Evolutionary conservation across 2,113 vertebrate species (phyloP).

Genomic region (Chelonoidis abingdonii): DNA sequence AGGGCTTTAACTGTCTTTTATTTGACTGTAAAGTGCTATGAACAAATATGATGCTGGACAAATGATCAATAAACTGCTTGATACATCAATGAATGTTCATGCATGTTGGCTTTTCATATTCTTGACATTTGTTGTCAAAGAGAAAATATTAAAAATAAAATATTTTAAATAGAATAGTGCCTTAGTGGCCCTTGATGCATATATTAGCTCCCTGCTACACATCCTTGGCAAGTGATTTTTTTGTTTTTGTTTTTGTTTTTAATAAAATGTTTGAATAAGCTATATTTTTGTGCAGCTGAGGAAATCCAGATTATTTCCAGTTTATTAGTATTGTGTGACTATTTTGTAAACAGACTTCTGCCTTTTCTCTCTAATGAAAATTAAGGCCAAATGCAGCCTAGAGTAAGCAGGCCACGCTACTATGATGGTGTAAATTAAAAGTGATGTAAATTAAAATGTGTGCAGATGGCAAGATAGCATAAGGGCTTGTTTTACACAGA

Average conservation of each 20-base stretch:
- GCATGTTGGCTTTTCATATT: not conserved
- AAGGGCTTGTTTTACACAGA: not conserved
- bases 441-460: not conserved
- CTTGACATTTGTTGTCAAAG: conserved; percentile 20
- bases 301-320: conserved; percentile 43
- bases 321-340: not conserved
- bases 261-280: conserved; percentile 24
- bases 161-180: conserved; percentile 10
- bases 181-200: conserved; percentile 26
- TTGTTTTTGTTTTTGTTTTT: not conserved
- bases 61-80: conserved; percentile 28
- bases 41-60: not conserved
- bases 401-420: not conserved
- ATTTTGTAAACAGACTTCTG: not conserved
- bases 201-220: conserved; percentile 43
- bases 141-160: conserved; percentile 34
- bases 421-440: conserved; percentile 19
- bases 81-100: not conserved
- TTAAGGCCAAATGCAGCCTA: conserved; percentile 1
- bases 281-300: conserved; percentile 31
- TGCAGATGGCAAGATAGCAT: not conserved
- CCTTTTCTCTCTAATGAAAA: not conserved
- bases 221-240: not conserved
- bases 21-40: not conserved
- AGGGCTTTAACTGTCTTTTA: not conserved